Percentiles rank a stretch among this genome's conserved stretches.
phyloP scores from a whole-genome alignment of 1,140 invertebrate genomes.

The Pinna nobilis region DNA sequence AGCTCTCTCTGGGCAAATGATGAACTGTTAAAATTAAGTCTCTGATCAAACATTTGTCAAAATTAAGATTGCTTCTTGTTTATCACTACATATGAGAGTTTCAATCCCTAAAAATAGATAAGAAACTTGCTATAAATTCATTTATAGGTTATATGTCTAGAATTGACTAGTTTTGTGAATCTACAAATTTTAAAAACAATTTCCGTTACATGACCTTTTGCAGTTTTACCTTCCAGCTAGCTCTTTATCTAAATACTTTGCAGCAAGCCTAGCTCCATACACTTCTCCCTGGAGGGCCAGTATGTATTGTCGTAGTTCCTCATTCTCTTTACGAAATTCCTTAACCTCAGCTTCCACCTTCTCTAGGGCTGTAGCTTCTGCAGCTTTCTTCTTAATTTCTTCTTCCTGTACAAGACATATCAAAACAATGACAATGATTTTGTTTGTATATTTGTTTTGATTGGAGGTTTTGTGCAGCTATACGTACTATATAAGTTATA shows the following conservation, averaged over 20 bases:
- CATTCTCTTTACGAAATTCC: constrained; percentile 83
- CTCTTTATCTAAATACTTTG: constrained; percentile 91
- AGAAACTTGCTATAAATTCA: neutral
- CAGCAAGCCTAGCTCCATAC: constrained; percentile 87
- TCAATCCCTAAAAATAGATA: too few species aligned
- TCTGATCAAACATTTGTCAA: too few species aligned
- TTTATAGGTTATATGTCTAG: neutral
- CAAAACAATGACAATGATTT: too few species aligned
- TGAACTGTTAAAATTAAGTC: too few species aligned
- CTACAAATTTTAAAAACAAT: neutral
- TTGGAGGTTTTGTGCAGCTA: too few species aligned
- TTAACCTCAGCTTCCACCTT: constrained; percentile 80
- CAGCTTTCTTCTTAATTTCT: constrained; percentile 74
- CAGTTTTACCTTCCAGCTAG: constrained; percentile 81
- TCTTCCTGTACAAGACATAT: constrained; percentile 71
- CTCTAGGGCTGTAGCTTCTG: constrained; percentile 69
- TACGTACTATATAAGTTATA: too few species aligned
- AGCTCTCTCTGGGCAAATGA: too few species aligned
- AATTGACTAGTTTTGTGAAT: neutral
- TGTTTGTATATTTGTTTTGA: too few species aligned
- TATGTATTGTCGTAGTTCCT: constrained; percentile 82
- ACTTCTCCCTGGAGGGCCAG: constrained; percentile 87
- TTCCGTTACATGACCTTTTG: neutral
- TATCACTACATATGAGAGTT: too few species aligned
- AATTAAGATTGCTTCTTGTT: too few species aligned